Conservation (phyloP, 2,113 vertebrate genomes). For the Nematolebias whitei region DNA sequence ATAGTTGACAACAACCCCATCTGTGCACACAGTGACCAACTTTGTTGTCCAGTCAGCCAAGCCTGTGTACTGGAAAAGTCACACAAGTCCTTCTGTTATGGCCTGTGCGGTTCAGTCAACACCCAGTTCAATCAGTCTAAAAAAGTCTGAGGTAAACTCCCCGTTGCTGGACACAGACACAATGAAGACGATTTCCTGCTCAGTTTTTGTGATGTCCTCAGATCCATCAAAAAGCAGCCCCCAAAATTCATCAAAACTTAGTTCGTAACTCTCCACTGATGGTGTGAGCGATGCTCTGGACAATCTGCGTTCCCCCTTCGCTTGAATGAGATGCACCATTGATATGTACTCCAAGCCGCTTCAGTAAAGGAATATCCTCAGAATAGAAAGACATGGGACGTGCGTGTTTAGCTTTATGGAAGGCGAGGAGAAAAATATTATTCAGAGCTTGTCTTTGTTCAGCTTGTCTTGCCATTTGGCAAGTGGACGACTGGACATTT, state of each 20-base stretch:
- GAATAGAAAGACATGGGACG: neutral
- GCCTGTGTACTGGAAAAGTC: neutral
- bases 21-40: too few species aligned
- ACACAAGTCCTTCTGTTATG: neutral
- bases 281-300: neutral
- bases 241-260: neutral
- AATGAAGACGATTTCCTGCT: constrained; percentile 1
- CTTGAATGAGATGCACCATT: neutral
- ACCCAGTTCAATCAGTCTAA: neutral
- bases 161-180: neutral
- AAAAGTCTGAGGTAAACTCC: neutral
- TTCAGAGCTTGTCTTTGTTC: neutral
- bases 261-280: neutral
- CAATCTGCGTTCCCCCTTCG: neutral
- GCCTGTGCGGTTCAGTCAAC: neutral
- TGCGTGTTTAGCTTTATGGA: constrained; percentile 6
- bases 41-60: neutral
- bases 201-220: neutral
- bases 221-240: constrained; percentile 5
- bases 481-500: neutral
- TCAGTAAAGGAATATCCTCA: constrained; percentile 1
- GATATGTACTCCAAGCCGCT: neutral
- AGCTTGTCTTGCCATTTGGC: neutral
- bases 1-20: too few species aligned
- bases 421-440: neutral